phyloP scores from a whole-genome alignment of 2,797 vertebrate species.

The Rhinogobio ventralis region DNA sequence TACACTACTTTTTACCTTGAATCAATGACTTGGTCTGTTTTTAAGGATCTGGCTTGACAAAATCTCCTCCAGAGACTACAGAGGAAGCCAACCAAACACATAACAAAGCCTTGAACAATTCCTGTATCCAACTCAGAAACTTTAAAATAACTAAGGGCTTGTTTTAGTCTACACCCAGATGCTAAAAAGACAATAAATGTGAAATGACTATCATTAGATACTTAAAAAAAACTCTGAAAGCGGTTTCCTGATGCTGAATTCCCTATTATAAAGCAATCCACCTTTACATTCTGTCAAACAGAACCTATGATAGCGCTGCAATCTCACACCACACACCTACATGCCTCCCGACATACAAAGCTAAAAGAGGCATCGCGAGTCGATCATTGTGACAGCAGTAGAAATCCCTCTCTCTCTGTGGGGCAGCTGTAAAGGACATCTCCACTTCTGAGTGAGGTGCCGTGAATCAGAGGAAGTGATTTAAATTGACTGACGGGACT shows the following conservation, averaged over 20 bases:
- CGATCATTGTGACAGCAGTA: constrained; percentile 48
- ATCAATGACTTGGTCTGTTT: constrained; percentile 28
- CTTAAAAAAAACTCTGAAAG: neutral
- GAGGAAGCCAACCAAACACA: constrained; percentile 6
- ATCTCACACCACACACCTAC: constrained; percentile 42
- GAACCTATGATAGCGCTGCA: constrained; percentile 42
- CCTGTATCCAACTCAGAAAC: neutral
- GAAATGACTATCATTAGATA: neutral
- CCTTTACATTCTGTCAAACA: constrained; percentile 41
- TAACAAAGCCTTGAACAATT: constrained; percentile 14
- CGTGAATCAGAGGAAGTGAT: constrained; percentile 70
- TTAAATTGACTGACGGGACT: constrained; percentile 79
- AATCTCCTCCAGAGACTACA: constrained; percentile 17
- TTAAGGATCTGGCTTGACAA: constrained; percentile 35
- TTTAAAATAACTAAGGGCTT: neutral
- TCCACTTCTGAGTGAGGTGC: constrained; percentile 73
- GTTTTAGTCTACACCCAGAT: neutral
- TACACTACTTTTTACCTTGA: constrained; percentile 29
- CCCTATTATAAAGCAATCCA: constrained; percentile 1
- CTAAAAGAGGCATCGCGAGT: constrained; percentile 44
- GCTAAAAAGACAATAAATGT: neutral
- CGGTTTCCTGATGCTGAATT: neutral
- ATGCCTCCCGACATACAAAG: constrained; percentile 43
- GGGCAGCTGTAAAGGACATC: constrained; percentile 70
- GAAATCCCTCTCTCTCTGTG: constrained; percentile 62